Percentiles rank a stretch among this genome's conserved stretches.
Evolutionary conservation across 2,113 vertebrate genomes (phyloP).

Genomic region (Campylomormyrus numenius): DNA sequence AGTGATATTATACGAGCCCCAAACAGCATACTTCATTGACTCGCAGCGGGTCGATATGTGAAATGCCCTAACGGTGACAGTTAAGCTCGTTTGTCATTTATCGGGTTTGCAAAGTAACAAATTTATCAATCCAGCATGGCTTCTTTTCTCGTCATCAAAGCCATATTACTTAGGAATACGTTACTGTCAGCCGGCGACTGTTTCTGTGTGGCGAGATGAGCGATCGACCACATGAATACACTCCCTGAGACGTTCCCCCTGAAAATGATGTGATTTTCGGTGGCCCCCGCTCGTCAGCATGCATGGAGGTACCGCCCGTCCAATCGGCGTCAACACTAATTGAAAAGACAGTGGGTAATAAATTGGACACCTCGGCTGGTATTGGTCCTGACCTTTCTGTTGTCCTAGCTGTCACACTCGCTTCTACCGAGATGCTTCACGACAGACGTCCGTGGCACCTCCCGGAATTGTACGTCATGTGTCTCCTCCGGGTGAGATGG

Average conservation of each 20-base stretch:
- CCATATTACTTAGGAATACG: conserved; percentile 37
- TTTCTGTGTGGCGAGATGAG: conserved; percentile 37
- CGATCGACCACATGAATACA: neutral
- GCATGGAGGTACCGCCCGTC: neutral
- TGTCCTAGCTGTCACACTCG: conserved; percentile 5
- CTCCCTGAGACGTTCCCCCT: neutral
- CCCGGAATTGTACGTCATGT: neutral
- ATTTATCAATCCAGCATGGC: conserved; percentile 59
- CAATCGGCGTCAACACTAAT: neutral
- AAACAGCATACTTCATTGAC: conserved; percentile 79
- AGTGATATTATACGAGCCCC: conserved; percentile 89
- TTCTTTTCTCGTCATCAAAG: conserved; percentile 39
- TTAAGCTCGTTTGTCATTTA: conserved; percentile 83
- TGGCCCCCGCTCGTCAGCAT: neutral
- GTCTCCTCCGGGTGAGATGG: neutral
- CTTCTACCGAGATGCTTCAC: neutral
- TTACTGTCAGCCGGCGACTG: conserved; percentile 22
- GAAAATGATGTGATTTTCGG: neutral
- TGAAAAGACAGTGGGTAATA: neutral
- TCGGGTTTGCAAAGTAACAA: conserved; percentile 74
- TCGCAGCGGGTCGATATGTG: conserved; percentile 73
- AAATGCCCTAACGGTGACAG: conserved; percentile 67
- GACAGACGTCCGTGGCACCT: neutral
- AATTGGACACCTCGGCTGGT: neutral
- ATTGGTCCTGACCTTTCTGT: neutral